Evolutionary conservation across 2,113 vertebrate species (phyloP), one percentile per base, ranked within the genome.

Genomic region (Scopus umbretta): DNA sequence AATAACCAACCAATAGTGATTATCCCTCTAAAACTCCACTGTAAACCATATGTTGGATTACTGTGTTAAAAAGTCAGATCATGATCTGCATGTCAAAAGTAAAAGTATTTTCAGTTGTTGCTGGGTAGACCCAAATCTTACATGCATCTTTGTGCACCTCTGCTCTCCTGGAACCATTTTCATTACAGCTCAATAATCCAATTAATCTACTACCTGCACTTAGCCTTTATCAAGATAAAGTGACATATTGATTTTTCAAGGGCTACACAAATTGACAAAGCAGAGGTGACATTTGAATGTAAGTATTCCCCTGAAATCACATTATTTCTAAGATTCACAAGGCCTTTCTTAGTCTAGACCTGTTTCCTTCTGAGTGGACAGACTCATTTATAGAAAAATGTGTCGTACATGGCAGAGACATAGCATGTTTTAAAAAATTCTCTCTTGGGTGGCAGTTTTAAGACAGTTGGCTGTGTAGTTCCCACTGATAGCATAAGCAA

Each of bases 151-250:
- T 73, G 42, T 42, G 10, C 45, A n/a, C 89, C 47, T 72, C 36
- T 79, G 29, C 23, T 80, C 91, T 86, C 62, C n/a, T 90, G 90
- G 66, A 58, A 92, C 53, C 21, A 43, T 82, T 90, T 94, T 85
- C 71, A 76, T 91, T 73, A 65, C 38, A 71, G n/a, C 15, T 8
- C 13, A 80, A 23, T 65, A 84, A 79, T 84, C 40, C 32, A 68
- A 38, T 94, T 55, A 92, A 85, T 87, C 68, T 50, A 80, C 97
- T 96, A 88, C 92, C 56, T 94, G 52, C 73, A 91, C 25, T 97
- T 92, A 74, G 16, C 61, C 80, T 97, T 95, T 94, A 94, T 83
- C 38, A 91, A 92, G 86, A 93, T 68, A 93, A 94, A 91, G 43
- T 80, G 61, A 80, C 59, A 15, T 84, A 89, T 80, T 3, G 7